Base-by-base conservation (phyloP, 53 echinoderm and acorn worm genomes). In the Hippasteria phrygiana region DNA sequence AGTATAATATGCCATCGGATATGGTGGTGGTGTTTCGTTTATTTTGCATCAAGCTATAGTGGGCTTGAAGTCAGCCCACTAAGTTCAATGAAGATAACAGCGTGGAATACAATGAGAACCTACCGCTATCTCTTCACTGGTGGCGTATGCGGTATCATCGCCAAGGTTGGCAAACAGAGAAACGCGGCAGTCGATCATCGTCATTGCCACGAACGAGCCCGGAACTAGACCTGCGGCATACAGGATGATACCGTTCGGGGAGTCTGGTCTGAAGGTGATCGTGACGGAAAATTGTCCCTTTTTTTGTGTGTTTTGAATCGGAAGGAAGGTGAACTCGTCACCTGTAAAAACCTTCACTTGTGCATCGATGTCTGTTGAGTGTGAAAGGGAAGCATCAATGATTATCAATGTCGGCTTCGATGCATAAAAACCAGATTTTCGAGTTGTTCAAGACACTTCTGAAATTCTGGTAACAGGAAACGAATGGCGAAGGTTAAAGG, bases 311-410 rank as follows among this genome's bases (percentile, higher is more conserved):
- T 43, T 88, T 2, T 73, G 73, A 37, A 59, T 74, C 3, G 92
- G 90, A n/a, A 96, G 55, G 31, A 73, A 55, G 28, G 89, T 65
- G 90, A 91, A 91, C 34, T 93, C 95, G 18, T 87, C 63, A 29
- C 97, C 97, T 12, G 86, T 80, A 74, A 97, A 97, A 1, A 80
- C 70, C 1, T 93, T 74, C 0, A 96, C 72, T 39, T 91, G 89
- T 31, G 93, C 83, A 27, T 96, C 90, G 28, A 92, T 91, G 41
- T 94, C 96, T 96, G 82, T 59, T 8, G n/a, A 18, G 27, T 28
- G 5, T 6, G n/a, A n/a, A n/a, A n/a, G n/a, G n/a, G n/a, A n/a
- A n/a, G n/a, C n/a, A n/a, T n/a, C n/a, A n/a, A n/a, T n/a, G n/a
- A n/a, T n/a, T n/a, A n/a, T n/a, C n/a, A n/a, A n/a, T n/a, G n/a